Base-by-base conservation (phyloP, 30 jellyfish, hydroid and myxozoan species). In the Catostylus mosaicus region DNA sequence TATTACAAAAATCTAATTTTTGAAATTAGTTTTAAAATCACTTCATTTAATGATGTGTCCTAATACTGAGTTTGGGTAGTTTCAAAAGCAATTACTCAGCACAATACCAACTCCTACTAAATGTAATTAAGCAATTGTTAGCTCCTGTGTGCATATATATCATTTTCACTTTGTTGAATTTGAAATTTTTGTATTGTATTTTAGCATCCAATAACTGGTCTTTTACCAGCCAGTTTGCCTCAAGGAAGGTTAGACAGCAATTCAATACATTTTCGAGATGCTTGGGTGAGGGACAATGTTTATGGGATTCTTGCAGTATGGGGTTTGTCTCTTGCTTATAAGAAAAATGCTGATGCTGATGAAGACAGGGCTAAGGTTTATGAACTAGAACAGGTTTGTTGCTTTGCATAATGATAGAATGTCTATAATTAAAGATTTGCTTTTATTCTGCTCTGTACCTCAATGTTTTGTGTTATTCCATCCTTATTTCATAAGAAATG, bases 271-370 rank as follows among this genome's bases (percentile, higher is more conserved):
- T 52, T 66, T 65, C 47, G 98, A 32, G 96, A 90, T 83, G 96
- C 99, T 34, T 96, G 99, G 99, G 96, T 96, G n/a, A 92, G 99
- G 23, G 99, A 96, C 73, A 96, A 96, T 83, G 99, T 96, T 22
- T 96, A 96, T 73, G 85, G 98, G 26, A 96, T 93, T n/a, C 91
- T 96, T 38, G 96, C 95, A 8, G 98, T 90, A 20, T 96, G 99
- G 99, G 98, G 95, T 6, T 78, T 96, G 43, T 73, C 99, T 29
- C 56, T 91, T 73, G 99, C 98, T 11, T 96, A 92, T 73, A 64
- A 96, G 46, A 96, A 96, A 62, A 83, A 73, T 72, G 86, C 96
- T 19, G 99, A 96, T 78, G 91, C 81, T 33, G 97, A 91, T 74
- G 98, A 87, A 31, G 98, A 90, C 80, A 86, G 86, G 59, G 93